Percentiles rank a stretch among this genome's conserved stretches.
These are phyloP conservation scores for Emydocephalus ijimae DNA, from an alignment of 2,113 vertebrate species.

Conservation along the genomic window DNA sequence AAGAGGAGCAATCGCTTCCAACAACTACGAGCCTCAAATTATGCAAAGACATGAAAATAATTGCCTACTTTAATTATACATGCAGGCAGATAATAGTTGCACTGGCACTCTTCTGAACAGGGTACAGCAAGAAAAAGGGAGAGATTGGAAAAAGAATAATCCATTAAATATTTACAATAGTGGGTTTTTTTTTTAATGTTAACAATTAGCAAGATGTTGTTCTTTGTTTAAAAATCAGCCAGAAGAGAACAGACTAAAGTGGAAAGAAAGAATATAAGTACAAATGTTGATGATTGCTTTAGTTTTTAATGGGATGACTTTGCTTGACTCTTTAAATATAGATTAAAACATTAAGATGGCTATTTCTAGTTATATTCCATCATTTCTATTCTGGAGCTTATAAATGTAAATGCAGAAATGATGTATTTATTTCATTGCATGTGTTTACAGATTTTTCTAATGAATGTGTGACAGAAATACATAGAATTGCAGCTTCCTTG, in stretches of 20 bases:
- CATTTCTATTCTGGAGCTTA: not conserved
- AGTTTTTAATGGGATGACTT: not conserved
- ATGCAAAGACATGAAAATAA: slow-evolving; percentile 44
- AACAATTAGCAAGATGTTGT: not conserved
- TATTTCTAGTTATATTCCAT: not conserved
- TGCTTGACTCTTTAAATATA: not conserved
- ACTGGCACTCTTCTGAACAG: not conserved
- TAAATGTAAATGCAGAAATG: not conserved
- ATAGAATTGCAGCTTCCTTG: not conserved
- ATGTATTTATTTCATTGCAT: not conserved
- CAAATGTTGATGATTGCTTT: not conserved
- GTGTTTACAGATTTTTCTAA: not conserved
- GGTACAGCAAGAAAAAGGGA: slow-evolving; percentile 24
- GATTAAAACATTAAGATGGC: not conserved
- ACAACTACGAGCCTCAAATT: slow-evolving; percentile 23
- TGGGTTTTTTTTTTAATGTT: not conserved
- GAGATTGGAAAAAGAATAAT: slow-evolving; percentile 40
- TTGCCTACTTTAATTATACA: slow-evolving; percentile 58
- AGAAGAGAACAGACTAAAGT: not conserved
- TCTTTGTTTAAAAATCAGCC: slow-evolving; percentile 47
- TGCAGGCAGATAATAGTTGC: slow-evolving; percentile 39
- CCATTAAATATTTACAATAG: slow-evolving; percentile 45
- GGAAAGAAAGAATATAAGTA: slow-evolving; percentile 11
- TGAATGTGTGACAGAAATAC: not conserved
- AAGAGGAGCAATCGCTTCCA: slow-evolving; percentile 21